phyloP scores from a whole-genome alignment of 2,113 vertebrate genomes.

The Percina caprodes region DNA sequence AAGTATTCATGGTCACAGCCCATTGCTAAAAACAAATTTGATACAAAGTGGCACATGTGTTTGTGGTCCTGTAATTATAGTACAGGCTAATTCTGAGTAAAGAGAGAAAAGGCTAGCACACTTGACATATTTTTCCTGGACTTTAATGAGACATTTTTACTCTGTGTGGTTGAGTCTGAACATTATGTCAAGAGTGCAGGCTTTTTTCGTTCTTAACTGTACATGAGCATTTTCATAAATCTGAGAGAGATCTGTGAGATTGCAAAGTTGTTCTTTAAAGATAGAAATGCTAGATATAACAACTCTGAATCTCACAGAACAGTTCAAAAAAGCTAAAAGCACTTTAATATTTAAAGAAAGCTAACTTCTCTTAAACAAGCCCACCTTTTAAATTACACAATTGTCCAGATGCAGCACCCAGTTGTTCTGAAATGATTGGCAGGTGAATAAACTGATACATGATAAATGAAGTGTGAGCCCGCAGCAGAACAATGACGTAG shows the following conservation, averaged over 20 bases:
- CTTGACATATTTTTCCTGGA: background rate
- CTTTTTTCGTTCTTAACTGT: background rate
- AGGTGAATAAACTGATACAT: slow-evolving; percentile 19
- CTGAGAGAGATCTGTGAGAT: background rate
- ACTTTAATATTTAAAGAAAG: slow-evolving; percentile 6
- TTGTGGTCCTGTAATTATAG: slow-evolving; percentile 10
- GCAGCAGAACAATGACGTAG: slow-evolving; percentile 56
- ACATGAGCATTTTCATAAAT: background rate
- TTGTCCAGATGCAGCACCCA: background rate
- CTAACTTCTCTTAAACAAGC: background rate
- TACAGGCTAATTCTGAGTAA: background rate
- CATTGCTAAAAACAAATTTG: slow-evolving; percentile 39
- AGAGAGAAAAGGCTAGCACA: background rate
- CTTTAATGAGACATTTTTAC: slow-evolving; percentile 12
- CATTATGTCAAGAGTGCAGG: background rate
- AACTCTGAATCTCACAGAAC: background rate
- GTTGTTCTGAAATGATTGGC: slow-evolving; percentile 46
- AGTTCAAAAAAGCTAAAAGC: background rate
- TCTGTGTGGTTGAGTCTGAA: background rate
- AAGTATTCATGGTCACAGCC: slow-evolving; percentile 49
- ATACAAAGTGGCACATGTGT: background rate
- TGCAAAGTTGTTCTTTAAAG: background rate
- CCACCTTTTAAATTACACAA: background rate
- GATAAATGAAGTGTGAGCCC: slow-evolving; percentile 45
- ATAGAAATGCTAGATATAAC: background rate